Conservation (phyloP, 2,113 vertebrate genomes). For the Crotophaga sulcirostris region DNA sequence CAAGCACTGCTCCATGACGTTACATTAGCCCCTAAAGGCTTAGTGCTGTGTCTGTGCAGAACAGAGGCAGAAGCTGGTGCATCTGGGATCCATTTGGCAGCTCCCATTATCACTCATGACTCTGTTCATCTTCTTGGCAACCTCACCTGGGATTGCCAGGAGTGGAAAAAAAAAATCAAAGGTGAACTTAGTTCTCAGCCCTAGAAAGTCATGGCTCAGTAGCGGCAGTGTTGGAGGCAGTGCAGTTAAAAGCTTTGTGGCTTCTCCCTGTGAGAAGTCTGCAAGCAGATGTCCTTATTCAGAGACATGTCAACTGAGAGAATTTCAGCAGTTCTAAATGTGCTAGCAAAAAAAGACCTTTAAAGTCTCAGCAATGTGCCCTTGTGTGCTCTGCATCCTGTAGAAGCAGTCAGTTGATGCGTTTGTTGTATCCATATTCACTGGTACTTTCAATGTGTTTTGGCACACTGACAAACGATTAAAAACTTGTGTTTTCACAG, state of each 20-base stretch:
- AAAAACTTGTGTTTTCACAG: background rate
- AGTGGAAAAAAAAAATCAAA: background rate
- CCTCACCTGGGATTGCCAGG: background rate
- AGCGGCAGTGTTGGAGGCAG: background rate
- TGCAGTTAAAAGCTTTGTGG: background rate
- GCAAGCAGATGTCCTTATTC: background rate
- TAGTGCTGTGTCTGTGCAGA: background rate
- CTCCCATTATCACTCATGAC: background rate
- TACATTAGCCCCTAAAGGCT: background rate
- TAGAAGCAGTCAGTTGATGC: background rate
- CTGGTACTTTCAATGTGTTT: background rate
- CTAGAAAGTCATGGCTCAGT: background rate
- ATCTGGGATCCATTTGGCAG: background rate
- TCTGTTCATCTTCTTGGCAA: conserved; percentile 4
- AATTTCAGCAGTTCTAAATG: background rate
- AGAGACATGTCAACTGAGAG: background rate
- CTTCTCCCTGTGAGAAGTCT: background rate
- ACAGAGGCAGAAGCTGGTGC: background rate
- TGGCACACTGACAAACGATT: background rate
- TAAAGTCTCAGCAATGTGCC: background rate
- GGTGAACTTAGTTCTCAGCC: background rate
- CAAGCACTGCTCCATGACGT: background rate
- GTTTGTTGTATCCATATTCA: background rate
- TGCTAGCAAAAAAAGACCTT: background rate
- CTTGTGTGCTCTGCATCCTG: background rate